A percentile compares a stretch with the other conserved stretches of the same genome.
These are phyloP conservation scores for Lordiphosa fenestrarum DNA, from an alignment of 2,888 invertebrate species.

Conservation along the genomic window DNA sequence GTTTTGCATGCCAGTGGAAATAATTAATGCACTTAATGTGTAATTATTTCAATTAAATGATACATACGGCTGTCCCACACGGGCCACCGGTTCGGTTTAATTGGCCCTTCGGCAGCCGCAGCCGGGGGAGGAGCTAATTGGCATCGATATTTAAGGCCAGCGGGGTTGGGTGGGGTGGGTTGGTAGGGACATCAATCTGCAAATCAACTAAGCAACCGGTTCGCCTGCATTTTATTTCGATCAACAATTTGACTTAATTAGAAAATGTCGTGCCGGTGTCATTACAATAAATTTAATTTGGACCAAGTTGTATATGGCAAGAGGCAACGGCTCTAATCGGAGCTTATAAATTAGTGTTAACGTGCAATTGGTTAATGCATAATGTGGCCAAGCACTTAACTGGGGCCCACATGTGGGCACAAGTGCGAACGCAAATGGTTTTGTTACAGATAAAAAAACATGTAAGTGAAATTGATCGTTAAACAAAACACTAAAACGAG, in stretches of 20 bases:
- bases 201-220: slow-evolving; percentile 46
- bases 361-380: slow-evolving; percentile 41
- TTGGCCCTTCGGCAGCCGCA: slow-evolving; percentile 33
- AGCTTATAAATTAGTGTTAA: slow-evolving; percentile 51
- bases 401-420: slow-evolving; percentile 43
- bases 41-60: slow-evolving; percentile 78
- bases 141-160: slow-evolving; percentile 12
- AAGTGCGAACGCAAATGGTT: slow-evolving; percentile 38
- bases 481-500: background rate
- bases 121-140: slow-evolving; percentile 50
- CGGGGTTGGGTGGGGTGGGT: background rate
- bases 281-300: slow-evolving; percentile 62
- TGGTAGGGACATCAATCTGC: slow-evolving; percentile 21
- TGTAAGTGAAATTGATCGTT: background rate
- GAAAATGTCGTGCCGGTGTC: slow-evolving; percentile 68
- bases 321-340: slow-evolving; percentile 38
- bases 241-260: slow-evolving; percentile 52
- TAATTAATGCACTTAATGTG: slow-evolving; percentile 78
- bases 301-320: background rate
- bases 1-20: slow-evolving; percentile 59
- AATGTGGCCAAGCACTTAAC: slow-evolving; percentile 45
- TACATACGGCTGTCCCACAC: slow-evolving; percentile 31
- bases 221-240: slow-evolving; percentile 13
- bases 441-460: no score
- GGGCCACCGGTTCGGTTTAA: slow-evolving; percentile 45